These are phyloP conservation scores for Paraplagusia blochii DNA, from an alignment of 2,113 vertebrate genomes.

Conservation along the genomic window DNA sequence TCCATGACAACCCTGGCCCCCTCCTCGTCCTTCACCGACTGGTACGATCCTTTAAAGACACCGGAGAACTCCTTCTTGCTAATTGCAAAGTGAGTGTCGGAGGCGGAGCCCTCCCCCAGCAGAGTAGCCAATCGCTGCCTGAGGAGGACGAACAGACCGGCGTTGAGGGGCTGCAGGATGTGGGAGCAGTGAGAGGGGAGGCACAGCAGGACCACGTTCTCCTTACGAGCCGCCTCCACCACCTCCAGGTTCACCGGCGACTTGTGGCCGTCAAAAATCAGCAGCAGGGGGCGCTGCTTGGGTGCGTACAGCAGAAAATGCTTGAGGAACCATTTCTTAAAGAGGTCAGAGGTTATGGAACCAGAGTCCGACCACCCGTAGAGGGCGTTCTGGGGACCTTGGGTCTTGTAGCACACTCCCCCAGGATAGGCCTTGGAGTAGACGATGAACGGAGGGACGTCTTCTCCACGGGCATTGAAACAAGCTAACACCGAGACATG, in stretches of 20 bases:
- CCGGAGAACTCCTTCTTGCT: conserved; percentile 70
- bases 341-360: conserved; percentile 62
- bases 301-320: conserved; percentile 54
- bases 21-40: conserved; percentile 52
- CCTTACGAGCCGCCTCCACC: conserved; percentile 61
- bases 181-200: conserved; percentile 65
- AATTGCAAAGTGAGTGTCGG: conserved; percentile 47
- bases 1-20: conserved; percentile 56
- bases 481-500: conserved; percentile 62
- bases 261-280: conserved; percentile 68
- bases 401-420: conserved; percentile 67
- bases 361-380: conserved; percentile 65
- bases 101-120: conserved; percentile 25
- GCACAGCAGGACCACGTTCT: conserved; percentile 56
- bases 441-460: conserved; percentile 64
- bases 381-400: conserved; percentile 57
- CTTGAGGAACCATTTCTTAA: conserved; percentile 71
- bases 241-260: conserved; percentile 64
- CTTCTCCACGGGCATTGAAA: conserved; percentile 59
- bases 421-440: conserved; percentile 68
- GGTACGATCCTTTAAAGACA: conserved; percentile 56
- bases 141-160: conserved; percentile 50
- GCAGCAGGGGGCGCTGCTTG: conserved; percentile 55
- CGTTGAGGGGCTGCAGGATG: conserved; percentile 63
- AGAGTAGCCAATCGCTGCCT: conserved; percentile 52